Evolutionary conservation across 2,113 vertebrate genomes (phyloP).

Genomic region (Hymenochirus boettgeri): DNA sequence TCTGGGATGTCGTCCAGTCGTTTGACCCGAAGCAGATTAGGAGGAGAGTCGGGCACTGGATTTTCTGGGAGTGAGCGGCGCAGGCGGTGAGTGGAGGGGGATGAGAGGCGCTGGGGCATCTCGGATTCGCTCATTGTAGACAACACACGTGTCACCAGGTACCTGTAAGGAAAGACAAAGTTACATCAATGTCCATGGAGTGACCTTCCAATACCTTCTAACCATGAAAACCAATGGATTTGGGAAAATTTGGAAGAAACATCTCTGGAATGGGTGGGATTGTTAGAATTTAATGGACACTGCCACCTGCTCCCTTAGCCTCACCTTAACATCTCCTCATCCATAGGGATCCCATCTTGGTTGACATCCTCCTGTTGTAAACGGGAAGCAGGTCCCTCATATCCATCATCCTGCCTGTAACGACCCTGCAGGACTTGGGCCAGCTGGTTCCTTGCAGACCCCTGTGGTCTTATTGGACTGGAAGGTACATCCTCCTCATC

Average conservation of each 20-base stretch:
- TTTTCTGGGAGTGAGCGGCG: constrained; percentile 16
- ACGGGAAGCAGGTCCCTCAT: neutral
- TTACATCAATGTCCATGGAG: no score
- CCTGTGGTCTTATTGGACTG: neutral
- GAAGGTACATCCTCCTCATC: constrained; percentile 56
- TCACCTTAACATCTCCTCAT: constrained; percentile 37
- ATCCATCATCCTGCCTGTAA: constrained; percentile 17
- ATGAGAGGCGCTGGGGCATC: constrained; percentile 15
- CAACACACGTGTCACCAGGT: constrained; percentile 21
- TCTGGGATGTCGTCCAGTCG: constrained; percentile 6
- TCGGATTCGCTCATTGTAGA: constrained; percentile 31
- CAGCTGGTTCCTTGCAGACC: constrained; percentile 18
- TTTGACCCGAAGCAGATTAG: constrained; percentile 30
- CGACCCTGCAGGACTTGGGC: constrained; percentile 11
- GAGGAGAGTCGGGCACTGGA: neutral
- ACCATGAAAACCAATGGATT: no score
- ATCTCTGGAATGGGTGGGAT: no score
- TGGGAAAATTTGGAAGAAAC: no score
- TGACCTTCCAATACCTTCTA: no score
- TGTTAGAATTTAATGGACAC: no score
- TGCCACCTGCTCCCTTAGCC: no score
- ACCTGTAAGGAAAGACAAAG: neutral
- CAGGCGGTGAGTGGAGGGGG: constrained; percentile 5
- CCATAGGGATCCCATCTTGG: constrained; percentile 19
- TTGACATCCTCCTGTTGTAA: constrained; percentile 14